Evolutionary conservation across 2,888 invertebrate species (phyloP).

Genomic region (Drosophila nr. medialis): DNA sequence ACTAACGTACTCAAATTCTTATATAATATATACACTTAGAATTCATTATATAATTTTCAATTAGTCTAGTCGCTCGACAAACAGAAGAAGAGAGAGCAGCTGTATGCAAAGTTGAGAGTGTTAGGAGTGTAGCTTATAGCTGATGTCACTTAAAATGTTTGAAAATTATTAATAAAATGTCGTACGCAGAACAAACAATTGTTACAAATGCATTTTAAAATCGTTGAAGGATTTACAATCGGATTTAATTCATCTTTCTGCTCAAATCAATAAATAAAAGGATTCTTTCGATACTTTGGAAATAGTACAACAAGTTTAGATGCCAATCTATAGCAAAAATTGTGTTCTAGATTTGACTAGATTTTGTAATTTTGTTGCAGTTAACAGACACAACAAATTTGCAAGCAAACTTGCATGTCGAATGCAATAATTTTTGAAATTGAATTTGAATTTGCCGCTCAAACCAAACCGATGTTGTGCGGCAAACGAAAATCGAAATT

Average conservation of each 20-base stretch:
- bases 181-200: conserved; percentile 67
- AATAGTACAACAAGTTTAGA: background rate
- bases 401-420: background rate
- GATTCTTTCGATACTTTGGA: background rate
- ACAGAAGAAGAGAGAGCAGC: background rate
- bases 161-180: conserved; percentile 61
- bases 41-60: conserved; percentile 56
- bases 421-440: background rate
- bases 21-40: conserved; percentile 47
- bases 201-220: background rate
- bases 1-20: conserved; percentile 16
- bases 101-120: conserved; percentile 48
- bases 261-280: background rate
- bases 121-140: conserved; percentile 60
- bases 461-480: background rate
- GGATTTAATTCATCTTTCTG: background rate
- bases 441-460: background rate
- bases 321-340: background rate
- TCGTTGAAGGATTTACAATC: background rate
- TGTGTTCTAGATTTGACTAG: background rate
- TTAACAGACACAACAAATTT: background rate
- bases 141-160: conserved; percentile 58
- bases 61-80: conserved; percentile 28
- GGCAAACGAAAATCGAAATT: background rate
- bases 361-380: background rate